Evolutionary conservation across 2,113 vertebrate species (phyloP).

Genomic region (Anseranas semipalmata): DNA sequence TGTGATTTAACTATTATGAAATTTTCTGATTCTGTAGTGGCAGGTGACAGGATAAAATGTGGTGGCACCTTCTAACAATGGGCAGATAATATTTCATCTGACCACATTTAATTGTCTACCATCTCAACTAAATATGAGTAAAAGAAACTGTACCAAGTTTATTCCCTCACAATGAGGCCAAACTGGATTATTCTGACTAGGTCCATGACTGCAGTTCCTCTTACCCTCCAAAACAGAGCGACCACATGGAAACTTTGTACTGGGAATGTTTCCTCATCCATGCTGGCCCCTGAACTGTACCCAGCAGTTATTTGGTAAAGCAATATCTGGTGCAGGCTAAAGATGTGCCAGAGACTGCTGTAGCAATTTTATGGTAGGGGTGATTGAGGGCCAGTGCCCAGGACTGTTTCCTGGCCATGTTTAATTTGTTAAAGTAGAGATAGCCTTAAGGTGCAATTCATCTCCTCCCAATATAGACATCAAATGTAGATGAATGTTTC

Average conservation of each 20-base stretch:
- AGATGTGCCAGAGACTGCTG: neutral
- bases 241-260: accelerated
- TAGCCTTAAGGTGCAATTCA: neutral
- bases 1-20: neutral
- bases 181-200: neutral
- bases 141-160: neutral
- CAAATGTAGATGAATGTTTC: neutral
- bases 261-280: neutral
- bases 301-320: neutral
- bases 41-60: neutral
- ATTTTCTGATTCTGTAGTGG: neutral
- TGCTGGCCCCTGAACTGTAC: neutral
- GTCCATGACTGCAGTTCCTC: neutral
- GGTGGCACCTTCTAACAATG: neutral
- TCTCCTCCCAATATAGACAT: neutral
- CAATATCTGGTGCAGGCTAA: neutral
- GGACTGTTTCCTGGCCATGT: neutral
- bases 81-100: neutral
- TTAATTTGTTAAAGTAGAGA: neutral
- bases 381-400: neutral
- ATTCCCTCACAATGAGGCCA: neutral
- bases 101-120: neutral
- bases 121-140: neutral
- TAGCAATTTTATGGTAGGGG: neutral
- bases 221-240: neutral